Evolutionary conservation across 1,140 invertebrate genomes (phyloP), one percentile per base, ranked within the genome.

Genomic region (Euura saliciscinereae): DNA sequence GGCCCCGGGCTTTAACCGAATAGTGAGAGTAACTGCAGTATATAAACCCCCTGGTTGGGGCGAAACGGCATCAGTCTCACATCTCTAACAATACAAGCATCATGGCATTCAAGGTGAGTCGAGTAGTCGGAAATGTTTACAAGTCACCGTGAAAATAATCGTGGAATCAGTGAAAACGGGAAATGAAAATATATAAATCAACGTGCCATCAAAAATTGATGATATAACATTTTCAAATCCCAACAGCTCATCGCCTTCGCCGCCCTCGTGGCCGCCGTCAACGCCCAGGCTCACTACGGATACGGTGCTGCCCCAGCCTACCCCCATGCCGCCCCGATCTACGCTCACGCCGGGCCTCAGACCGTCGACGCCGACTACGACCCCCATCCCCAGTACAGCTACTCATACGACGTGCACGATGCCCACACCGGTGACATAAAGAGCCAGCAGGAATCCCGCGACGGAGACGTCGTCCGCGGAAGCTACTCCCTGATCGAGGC

Each of bases 241-340:
- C 28, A 28, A 28, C 73, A 83, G 82, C 78, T 83, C 66, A 71
- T 82, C 68, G 59, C 82, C 68, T 74, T 84, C 69, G 81, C 82
- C 66, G 77, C 80, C 44, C 76, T 78, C 44, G 71, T 85, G 71
- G 78, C 82, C 4, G 78, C 78, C 3, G 79, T 78, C 65, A 74
- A 73, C 46, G 83, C 78, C 65, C 77, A 71, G 7, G 59, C 73
- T 45, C 42, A 71, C 43, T 69, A 66, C 44, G 46, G 64, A 43
- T 73, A 69, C 66, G 74, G 77, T 7, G 74, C 78, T 8, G 66
- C 65, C 28, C 72, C 71, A 4, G 72, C 64, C 8, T 70, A 73
- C 65, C 72, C 73, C 68, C 28, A 43, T 65, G 42, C 51, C 66
- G 3, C 70, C 67, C 43, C 45, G 69, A 7, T 66, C 46, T 67